phyloP scores from a whole-genome alignment of 2,113 vertebrate species.

The Tragelaphus strepsiceros region DNA sequence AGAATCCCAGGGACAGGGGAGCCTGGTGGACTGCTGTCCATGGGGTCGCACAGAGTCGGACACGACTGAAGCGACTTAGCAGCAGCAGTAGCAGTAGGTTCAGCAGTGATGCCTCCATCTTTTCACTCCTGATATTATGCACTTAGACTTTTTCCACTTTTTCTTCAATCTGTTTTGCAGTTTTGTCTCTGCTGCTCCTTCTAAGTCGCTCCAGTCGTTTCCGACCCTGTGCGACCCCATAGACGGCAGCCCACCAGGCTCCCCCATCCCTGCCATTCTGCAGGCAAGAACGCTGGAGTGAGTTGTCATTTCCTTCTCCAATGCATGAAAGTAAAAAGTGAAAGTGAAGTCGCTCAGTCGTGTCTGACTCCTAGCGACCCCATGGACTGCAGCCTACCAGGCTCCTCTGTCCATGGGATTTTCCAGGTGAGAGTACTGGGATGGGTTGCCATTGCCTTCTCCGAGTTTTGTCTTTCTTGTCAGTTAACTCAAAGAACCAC shows the following conservation, averaged over 20 bases:
- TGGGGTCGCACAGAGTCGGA: too few species aligned
- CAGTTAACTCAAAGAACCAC: not conserved
- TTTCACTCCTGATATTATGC: not conserved
- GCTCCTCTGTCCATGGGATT: fast-evolving
- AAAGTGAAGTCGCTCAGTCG: too few species aligned
- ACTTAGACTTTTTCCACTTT: not conserved
- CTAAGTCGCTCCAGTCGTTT: fast-evolving
- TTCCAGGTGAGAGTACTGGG: not conserved
- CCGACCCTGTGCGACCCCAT: not conserved
- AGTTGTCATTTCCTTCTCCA: too few species aligned
- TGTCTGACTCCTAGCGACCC: too few species aligned
- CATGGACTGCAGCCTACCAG: not conserved
- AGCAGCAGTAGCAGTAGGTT: too few species aligned
- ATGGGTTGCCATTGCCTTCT: not conserved
- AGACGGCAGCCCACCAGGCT: not conserved
- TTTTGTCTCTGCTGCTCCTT: not conserved
- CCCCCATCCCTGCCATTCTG: too few species aligned
- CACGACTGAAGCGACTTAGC: too few species aligned
- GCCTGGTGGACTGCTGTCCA: too few species aligned
- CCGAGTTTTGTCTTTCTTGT: not conserved
- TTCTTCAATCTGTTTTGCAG: not conserved
- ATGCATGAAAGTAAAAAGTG: too few species aligned
- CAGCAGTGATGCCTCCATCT: not conserved
- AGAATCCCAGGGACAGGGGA: too few species aligned
- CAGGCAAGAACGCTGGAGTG: too few species aligned